Conservation (phyloP, 2,888 invertebrate genomes). For the Piscicola geometra region DNA sequence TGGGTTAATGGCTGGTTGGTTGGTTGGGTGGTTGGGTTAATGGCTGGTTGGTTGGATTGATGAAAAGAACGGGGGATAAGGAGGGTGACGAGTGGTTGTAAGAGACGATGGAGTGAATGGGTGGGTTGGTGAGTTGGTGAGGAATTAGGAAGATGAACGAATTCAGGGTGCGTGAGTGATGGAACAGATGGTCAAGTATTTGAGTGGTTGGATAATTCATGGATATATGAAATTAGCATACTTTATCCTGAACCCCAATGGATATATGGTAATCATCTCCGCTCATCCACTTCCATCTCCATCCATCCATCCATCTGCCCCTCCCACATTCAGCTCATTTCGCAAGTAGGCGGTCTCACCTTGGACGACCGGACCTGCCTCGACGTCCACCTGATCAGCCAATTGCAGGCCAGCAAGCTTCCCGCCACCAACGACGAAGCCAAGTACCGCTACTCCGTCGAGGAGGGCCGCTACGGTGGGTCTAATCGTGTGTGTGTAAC, state of each 20-base stretch:
- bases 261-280: background rate
- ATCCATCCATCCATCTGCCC: background rate
- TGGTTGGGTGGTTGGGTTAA: too few species aligned
- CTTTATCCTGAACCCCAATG: background rate
- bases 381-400: slow-evolving; percentile 88
- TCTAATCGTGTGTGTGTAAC: background rate
- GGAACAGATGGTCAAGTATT: too few species aligned
- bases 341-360: slow-evolving; percentile 78
- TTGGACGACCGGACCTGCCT: slow-evolving; percentile 78
- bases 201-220: slow-evolving; percentile 8
- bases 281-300: too few species aligned
- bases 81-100: too few species aligned
- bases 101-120: too few species aligned
- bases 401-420: slow-evolving; percentile 75
- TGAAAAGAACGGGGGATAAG: too few species aligned
- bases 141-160: too few species aligned
- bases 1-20: too few species aligned
- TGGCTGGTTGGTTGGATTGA: too few species aligned
- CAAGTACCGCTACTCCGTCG: slow-evolving; percentile 79
- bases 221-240: background rate
- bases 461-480: slow-evolving; percentile 68
- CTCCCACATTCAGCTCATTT: slow-evolving; percentile 62
- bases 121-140: too few species aligned
- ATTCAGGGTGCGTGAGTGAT: too few species aligned
- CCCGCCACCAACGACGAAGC: slow-evolving; percentile 79